These are phyloP conservation scores for Globodera rostochiensis DNA, from an alignment of 1,140 invertebrate genomes.

Conservation along the genomic window DNA sequence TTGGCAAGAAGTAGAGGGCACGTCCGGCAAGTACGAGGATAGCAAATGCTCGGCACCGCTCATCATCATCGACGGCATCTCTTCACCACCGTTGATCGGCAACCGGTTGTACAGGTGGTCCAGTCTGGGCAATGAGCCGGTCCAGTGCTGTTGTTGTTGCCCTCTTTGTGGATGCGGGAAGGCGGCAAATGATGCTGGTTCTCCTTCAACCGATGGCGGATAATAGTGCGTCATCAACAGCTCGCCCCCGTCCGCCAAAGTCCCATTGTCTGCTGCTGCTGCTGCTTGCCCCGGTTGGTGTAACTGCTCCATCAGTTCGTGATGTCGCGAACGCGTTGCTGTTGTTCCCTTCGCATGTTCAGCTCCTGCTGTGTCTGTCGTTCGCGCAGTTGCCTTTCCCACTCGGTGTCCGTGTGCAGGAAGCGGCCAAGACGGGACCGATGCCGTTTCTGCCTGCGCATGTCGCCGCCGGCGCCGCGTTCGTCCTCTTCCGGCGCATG, in stretches of 20 bases:
- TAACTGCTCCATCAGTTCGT: background rate
- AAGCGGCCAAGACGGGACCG: slow-evolving; percentile 12
- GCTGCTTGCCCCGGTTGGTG: background rate
- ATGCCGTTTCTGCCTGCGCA: background rate
- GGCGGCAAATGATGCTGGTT: no score
- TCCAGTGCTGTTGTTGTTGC: background rate
- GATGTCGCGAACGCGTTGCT: slow-evolving; percentile 45
- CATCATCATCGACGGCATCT: slow-evolving; percentile 10
- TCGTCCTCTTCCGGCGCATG: background rate
- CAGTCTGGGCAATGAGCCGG: background rate
- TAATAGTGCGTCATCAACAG: no score
- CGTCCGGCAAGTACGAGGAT: background rate
- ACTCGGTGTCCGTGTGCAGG: background rate
- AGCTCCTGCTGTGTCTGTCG: slow-evolving; percentile 55
- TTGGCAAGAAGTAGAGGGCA: background rate
- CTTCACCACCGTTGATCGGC: background rate
- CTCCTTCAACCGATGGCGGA: no score
- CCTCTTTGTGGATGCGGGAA: no score
- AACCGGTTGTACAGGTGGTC: background rate
- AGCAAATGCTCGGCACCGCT: slow-evolving; percentile 7
- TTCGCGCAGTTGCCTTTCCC: slow-evolving; percentile 8
- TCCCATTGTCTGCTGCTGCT: background rate
- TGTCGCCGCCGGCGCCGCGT: no score
- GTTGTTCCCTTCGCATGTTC: slow-evolving; percentile 43
- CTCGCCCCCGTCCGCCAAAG: no score